Base-by-base conservation (phyloP, 1,140 invertebrate genomes). In the Agraylea sexmaculata region DNA sequence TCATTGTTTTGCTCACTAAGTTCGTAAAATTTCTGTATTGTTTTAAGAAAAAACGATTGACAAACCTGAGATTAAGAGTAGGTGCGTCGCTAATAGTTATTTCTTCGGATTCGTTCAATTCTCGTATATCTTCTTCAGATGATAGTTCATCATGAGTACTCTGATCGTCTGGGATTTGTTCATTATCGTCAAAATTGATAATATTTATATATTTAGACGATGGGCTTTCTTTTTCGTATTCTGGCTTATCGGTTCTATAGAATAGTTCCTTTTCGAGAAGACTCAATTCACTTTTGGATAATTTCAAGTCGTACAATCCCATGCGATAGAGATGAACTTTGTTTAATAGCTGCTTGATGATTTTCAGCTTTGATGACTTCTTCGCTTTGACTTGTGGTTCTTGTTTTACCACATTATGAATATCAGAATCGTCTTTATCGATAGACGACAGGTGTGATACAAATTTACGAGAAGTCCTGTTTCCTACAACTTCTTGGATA, bases 371-470 rank as follows among this genome's bases (percentile, higher is more conserved):
- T 8, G 40, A 16, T 1, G 40, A 16, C 37, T 32, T 37, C 32
- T 37, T 15, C 23, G n/a, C 15, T n/a, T 36, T 8, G 31, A n/a
- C 10, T 28, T 2, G 3, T 35, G 7, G n/a, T 41, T 40, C 40
- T 13, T 23, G 13, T 1, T 12, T 29, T 4, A 13, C 25, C 12
- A 31, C 34, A 4, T 23, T 12, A 12, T 37, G 22, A 19, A 7
- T 5, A 12, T 16, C 16, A 13, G 32, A 17, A 6, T 18, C 2
- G 25, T 53, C 51, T 34, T 35, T 32, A n/a, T 40, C 54, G 0
- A 58, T 58, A 20, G 61, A 55, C 1, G 62, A 62, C 16, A 65
- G 13, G 46, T 66, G 59, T 1, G 61, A 60, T 3, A 63, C 53
- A 12, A 67, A 59, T 47, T 47, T 58, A 0, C 36, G 18, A 7